phyloP scores from a whole-genome alignment of 2,113 vertebrate genomes.

The Hylia prasina region DNA sequence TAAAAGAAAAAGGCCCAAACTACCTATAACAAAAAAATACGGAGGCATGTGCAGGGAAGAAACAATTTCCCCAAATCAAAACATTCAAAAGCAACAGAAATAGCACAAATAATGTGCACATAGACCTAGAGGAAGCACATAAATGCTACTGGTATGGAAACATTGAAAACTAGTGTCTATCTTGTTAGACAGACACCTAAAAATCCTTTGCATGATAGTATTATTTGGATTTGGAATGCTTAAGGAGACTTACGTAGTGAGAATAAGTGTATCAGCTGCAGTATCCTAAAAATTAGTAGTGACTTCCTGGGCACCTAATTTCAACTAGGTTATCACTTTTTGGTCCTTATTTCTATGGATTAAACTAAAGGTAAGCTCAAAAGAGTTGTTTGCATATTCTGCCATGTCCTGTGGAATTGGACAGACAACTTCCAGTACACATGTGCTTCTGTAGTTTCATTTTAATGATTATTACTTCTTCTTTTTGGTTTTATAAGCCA shows the following conservation, averaged over 20 bases:
- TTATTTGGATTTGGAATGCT: background rate
- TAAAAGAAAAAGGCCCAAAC: slow-evolving; percentile 77
- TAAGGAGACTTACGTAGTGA: background rate
- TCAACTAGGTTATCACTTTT: background rate
- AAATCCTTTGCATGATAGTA: background rate
- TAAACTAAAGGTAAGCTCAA: background rate
- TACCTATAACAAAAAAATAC: slow-evolving; percentile 74
- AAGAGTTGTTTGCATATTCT: background rate
- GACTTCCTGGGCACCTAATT: background rate
- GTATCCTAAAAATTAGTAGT: background rate
- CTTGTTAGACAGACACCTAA: background rate
- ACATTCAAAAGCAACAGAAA: slow-evolving; percentile 78
- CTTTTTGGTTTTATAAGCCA: background rate
- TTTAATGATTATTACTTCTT: background rate
- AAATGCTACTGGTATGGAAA: slow-evolving; percentile 70
- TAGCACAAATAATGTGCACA: slow-evolving; percentile 82
- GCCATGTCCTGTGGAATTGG: background rate
- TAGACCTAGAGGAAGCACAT: slow-evolving; percentile 76
- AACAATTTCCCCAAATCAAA: slow-evolving; percentile 79
- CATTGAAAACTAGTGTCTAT: background rate
- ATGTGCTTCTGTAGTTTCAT: background rate
- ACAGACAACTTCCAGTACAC: background rate
- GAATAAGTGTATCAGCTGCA: background rate
- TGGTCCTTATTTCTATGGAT: background rate
- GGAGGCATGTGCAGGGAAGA: slow-evolving; percentile 71